Evolutionary conservation across 1,140 invertebrate genomes (phyloP).

Genomic region (Amphibalanus amphitrite): DNA sequence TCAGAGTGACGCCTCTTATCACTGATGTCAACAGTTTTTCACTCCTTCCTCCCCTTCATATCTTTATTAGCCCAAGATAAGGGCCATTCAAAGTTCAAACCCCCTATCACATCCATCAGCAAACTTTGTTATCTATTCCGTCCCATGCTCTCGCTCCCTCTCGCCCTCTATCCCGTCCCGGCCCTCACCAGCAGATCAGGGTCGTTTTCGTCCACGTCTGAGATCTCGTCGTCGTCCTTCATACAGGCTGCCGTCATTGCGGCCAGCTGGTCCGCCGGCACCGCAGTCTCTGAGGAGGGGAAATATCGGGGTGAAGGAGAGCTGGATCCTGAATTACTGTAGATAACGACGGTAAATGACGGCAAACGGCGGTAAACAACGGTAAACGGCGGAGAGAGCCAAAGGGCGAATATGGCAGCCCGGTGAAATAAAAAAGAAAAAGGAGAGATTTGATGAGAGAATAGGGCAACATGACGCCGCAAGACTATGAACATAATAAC

Average conservation of each 20-base stretch:
- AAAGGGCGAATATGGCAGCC: no score
- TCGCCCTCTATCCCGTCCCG: slow-evolving; percentile 4
- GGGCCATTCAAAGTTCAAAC: slow-evolving; percentile 4
- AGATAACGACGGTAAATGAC: no score
- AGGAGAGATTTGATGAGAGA: no score
- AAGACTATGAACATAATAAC: no score
- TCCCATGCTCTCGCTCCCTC: not conserved
- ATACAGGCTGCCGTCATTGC: slow-evolving; percentile 20
- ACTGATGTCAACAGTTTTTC: not conserved
- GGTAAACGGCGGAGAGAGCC: no score
- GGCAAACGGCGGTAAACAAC: no score
- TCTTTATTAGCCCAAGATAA: slow-evolving; percentile 12
- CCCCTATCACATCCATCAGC: no score
- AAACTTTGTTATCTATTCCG: slow-evolving; percentile 6
- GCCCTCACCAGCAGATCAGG: slow-evolving; percentile 43
- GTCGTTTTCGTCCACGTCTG: slow-evolving; percentile 46
- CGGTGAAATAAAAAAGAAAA: no score
- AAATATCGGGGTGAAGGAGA: no score
- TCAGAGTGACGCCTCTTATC: slow-evolving; percentile 20
- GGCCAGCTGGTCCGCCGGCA: slow-evolving; percentile 12
- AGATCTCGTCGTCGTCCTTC: slow-evolving; percentile 49
- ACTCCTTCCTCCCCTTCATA: not conserved
- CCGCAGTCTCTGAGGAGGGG: slow-evolving; percentile 8
- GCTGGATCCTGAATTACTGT: no score
- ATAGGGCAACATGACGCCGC: no score